phyloP scores from a whole-genome alignment of 2,113 vertebrate species.

The Falco punctatus region DNA sequence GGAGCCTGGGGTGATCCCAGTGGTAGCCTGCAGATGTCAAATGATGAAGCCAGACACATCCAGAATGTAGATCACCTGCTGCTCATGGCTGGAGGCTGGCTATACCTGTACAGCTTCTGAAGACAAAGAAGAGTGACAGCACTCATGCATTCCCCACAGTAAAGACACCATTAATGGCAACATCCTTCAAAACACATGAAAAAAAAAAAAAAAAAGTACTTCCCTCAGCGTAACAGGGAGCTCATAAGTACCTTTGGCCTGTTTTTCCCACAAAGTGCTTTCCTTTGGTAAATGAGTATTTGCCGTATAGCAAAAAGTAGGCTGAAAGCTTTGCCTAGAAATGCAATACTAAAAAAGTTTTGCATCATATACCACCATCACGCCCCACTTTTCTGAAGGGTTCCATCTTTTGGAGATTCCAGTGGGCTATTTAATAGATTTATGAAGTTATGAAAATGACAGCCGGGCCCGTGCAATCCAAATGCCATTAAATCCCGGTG shows the following conservation, averaged over 20 bases:
- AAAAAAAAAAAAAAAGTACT: neutral
- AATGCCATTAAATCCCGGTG: neutral
- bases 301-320: neutral
- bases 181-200: neutral
- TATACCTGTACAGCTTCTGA: neutral
- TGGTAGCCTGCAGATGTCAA: neutral
- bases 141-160: neutral
- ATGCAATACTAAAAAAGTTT: neutral
- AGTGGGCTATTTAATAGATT: neutral
- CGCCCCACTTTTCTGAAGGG: neutral
- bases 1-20: neutral
- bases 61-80: neutral
- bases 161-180: neutral
- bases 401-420: neutral
- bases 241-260: neutral
- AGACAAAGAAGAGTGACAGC: neutral
- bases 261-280: neutral
- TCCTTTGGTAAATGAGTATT: neutral
- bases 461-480: neutral
- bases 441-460: neutral
- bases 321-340: neutral
- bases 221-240: neutral
- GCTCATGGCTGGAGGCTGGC: neutral
- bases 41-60: neutral
- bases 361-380: neutral